Evolutionary conservation across 2,113 vertebrate species (phyloP), one percentile per base, ranked within the genome.

Genomic region (Pipa parva): DNA sequence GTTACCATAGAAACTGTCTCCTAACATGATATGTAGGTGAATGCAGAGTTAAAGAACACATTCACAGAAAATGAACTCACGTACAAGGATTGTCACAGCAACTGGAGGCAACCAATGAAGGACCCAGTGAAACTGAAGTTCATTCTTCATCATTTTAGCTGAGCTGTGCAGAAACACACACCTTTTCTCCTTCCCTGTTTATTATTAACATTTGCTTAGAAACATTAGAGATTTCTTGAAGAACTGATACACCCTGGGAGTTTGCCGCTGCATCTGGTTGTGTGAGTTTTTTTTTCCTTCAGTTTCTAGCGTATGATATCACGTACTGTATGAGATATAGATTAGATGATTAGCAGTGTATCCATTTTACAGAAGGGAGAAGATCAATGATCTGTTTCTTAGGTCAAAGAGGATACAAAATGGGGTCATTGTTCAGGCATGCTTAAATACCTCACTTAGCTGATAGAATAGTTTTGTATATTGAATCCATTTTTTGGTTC

Each of bases 11-110:
- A 18, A 70, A 70, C 65, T 18, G 26, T 60, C 66, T 61, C 12
- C 2, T 31, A 54, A 54, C 45, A 54, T 54, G 48, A 70, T 61
- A 24, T 70, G 66, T 70, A 60, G 66, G 66, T 61, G 66, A 61
- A 51, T 27, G 31, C 46, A 10, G 46, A 59, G 46, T 13, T 33
- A 58, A 26, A 42, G 21, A 37, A 6, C 15, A 21, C 65, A 49
- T 58, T 59, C 46, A 61, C 20, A 48, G 55, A 27, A 51, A 52
- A 42, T n/a, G 10, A 31, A 60, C 39, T 45, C 24, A 28, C 46
- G 54, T 28, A 28, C 26, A 22, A 25, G 45, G 46, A 60, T 36
- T 57, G 63, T 66, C 36, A 15, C 33, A 45, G 63, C 36, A 28
- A 18, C 50, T 24, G 22, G 21, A 36, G 46, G 15, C 21, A 49